These are phyloP conservation scores for Trissolcus brochymenae DNA, from an alignment of 2,888 invertebrate species.

Conservation along the genomic window DNA sequence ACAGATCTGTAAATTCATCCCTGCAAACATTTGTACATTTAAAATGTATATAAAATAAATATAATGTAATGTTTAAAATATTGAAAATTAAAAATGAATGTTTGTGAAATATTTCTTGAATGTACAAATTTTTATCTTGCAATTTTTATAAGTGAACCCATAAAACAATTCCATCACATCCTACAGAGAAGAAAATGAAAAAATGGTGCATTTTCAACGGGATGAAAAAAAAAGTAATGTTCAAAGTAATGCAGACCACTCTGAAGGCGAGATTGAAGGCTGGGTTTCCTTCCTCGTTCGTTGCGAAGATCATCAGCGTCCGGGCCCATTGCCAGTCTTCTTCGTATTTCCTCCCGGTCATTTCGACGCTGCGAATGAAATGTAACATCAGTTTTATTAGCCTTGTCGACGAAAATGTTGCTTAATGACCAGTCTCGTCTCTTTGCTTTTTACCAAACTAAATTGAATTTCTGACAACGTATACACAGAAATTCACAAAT, in stretches of 20 bases:
- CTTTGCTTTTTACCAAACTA: neutral
- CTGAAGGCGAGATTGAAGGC: slow-evolving; percentile 90
- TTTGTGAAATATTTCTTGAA: too few relatives aligned
- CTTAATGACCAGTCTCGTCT: slow-evolving; percentile 12
- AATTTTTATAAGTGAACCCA: too few relatives aligned
- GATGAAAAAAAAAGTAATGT: slow-evolving; percentile 13
- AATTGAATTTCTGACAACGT: too few relatives aligned
- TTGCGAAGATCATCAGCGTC: slow-evolving; percentile 87
- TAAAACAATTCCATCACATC: too few relatives aligned
- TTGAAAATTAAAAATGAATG: slow-evolving; percentile 3
- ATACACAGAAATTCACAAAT: too few relatives aligned
- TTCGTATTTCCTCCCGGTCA: slow-evolving; percentile 94
- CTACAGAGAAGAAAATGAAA: slow-evolving; percentile 3
- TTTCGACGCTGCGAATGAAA: slow-evolving; percentile 84
- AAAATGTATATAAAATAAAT: too few relatives aligned
- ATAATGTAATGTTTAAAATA: neutral
- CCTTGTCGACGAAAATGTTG: slow-evolving; percentile 20
- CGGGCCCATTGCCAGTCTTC: slow-evolving; percentile 90
- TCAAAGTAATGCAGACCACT: slow-evolving; percentile 80
- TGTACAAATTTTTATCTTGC: too few relatives aligned
- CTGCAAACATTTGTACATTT: slow-evolving; percentile 73
- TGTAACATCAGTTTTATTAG: slow-evolving; percentile 36
- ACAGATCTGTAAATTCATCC: slow-evolving; percentile 96
- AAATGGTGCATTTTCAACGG: slow-evolving; percentile 15
- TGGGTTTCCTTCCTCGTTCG: slow-evolving; percentile 89